These are phyloP conservation scores for Phlogophora meticulosa DNA, from an alignment of 2,888 invertebrate genomes.

Conservation along the genomic window DNA sequence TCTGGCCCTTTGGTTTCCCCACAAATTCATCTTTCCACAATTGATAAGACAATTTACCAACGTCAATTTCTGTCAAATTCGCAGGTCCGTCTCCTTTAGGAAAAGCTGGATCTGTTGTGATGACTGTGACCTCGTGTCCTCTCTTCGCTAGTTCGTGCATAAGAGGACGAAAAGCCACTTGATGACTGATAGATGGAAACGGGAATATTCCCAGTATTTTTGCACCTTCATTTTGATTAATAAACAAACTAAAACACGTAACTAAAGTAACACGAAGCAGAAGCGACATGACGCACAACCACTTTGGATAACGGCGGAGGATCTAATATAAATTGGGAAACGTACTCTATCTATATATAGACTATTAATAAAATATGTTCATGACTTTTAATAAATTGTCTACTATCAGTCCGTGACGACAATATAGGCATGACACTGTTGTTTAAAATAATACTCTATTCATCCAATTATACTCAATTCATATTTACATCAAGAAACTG, in stretches of 20 bases:
- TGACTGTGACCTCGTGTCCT: constrained; percentile 81
- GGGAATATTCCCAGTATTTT: constrained; percentile 79
- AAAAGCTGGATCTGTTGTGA: constrained; percentile 79
- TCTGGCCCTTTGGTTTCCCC: constrained; percentile 42
- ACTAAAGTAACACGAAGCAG: constrained; percentile 7
- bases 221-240: constrained; percentile 61
- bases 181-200: constrained; percentile 82
- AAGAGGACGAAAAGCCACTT: constrained; percentile 77
- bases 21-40: constrained; percentile 53
- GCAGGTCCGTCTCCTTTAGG: constrained; percentile 61
- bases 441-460: constrained; percentile 5
- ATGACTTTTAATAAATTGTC: constrained; percentile 14
- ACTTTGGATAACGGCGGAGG: not conserved
- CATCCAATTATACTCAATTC: constrained; percentile 1
- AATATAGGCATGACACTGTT: not conserved
- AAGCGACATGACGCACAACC: constrained; percentile 9
- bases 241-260: not conserved
- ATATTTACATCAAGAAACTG: not conserved
- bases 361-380: not conserved
- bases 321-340: not conserved
- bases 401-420: not conserved
- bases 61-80: constrained; percentile 82
- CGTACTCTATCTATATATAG: constrained; percentile 9
- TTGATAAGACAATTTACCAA: constrained; percentile 71
- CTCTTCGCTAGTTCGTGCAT: constrained; percentile 77